A percentile compares a stretch with the other conserved stretches of the same genome.
Evolutionary conservation across 2,113 vertebrate genomes (phyloP).

Genomic region (Cheirogaleus medius): DNA sequence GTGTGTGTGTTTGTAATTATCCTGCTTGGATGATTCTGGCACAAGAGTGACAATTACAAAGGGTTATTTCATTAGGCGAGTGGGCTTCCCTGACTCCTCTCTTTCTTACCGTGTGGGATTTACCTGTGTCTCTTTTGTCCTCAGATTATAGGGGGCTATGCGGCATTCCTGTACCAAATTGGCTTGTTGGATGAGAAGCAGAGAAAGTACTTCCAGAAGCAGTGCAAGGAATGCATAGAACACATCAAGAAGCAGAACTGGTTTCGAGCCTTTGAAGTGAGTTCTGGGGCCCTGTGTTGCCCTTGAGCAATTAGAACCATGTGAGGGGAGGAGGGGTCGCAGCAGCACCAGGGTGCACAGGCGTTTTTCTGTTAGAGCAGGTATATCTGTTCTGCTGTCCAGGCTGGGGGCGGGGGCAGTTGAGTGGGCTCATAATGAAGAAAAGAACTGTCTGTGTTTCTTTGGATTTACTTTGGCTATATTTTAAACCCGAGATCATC

Average conservation of each 20-base stretch:
- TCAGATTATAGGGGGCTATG: conserved; percentile 87
- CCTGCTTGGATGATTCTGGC: background rate
- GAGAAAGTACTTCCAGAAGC: conserved; percentile 83
- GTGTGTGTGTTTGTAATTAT: background rate
- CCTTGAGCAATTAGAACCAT: conserved; percentile 81
- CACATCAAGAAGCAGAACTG: conserved; percentile 87
- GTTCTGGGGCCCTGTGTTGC: conserved; percentile 10
- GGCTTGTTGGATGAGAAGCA: conserved; percentile 84
- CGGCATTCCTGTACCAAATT: conserved; percentile 84
- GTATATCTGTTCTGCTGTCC: background rate
- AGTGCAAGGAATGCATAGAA: conserved; percentile 79
- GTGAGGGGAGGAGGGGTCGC: conserved; percentile 72
- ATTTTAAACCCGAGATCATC: conserved; percentile 71
- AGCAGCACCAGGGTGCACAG: background rate
- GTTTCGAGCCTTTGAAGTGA: conserved; percentile 88
- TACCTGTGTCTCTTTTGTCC: background rate
- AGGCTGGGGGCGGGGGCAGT: background rate
- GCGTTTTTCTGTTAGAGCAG: conserved; percentile 22
- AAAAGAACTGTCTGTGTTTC: conserved; percentile 36
- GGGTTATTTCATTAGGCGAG: background rate
- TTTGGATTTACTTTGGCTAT: conserved; percentile 72
- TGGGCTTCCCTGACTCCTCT: background rate
- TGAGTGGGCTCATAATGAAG: background rate
- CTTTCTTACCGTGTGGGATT: background rate
- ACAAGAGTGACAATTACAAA: background rate